phyloP scores from a whole-genome alignment of 2,797 vertebrate genomes.

The Sylvilagus floridanus region DNA sequence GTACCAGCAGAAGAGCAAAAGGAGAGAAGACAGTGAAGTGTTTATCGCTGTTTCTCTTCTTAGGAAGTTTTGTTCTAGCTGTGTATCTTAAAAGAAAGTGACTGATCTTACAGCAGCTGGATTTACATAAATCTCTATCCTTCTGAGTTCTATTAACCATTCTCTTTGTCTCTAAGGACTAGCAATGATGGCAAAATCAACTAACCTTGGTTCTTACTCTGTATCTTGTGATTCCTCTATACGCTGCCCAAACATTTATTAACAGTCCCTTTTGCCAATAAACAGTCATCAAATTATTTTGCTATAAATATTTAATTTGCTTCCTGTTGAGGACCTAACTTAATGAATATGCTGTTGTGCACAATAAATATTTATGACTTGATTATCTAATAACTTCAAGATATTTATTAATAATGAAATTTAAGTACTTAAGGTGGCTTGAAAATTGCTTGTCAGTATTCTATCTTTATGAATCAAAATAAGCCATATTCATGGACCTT shows the following conservation, averaged over 20 bases:
- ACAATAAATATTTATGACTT: slow-evolving; percentile 17
- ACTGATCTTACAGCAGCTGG: not conserved
- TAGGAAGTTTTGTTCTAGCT: not conserved
- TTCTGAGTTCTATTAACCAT: not conserved
- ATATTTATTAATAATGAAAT: slow-evolving; percentile 27
- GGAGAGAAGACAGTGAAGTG: not conserved
- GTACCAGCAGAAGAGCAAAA: not conserved
- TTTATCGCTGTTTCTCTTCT: not conserved
- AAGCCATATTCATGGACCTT: not conserved
- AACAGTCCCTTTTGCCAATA: not conserved
- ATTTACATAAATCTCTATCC: not conserved
- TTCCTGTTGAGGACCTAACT: not conserved
- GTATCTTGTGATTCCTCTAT: not conserved
- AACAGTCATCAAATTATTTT: not conserved
- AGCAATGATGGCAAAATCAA: not conserved
- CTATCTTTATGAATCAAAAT: not conserved
- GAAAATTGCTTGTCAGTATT: not conserved
- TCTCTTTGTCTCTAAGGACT: not conserved
- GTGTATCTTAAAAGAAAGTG: not conserved
- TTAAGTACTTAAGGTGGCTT: not conserved
- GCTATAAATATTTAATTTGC: not conserved
- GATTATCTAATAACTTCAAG: slow-evolving; percentile 10
- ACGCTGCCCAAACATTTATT: not conserved
- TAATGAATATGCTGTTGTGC: not conserved
- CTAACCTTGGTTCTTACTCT: not conserved